A percentile compares a stretch with the other conserved stretches of the same genome.
Evolutionary conservation across 2,797 vertebrate genomes (phyloP).

Genomic region (Huso huso): DNA sequence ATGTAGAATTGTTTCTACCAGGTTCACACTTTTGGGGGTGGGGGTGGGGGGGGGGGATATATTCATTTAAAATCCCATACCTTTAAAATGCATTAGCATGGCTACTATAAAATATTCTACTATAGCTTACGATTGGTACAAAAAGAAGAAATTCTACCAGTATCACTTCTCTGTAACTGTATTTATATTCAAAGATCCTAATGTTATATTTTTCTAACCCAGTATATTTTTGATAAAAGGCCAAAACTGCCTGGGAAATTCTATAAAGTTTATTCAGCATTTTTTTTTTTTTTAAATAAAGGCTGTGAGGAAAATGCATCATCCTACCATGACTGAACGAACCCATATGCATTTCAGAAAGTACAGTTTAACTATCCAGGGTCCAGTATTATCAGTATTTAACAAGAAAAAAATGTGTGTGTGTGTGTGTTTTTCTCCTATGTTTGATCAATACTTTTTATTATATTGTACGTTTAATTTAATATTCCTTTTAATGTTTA

Average conservation of each 20-base stretch:
- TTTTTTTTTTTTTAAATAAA: conserved; percentile 7
- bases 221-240: conserved; percentile 47
- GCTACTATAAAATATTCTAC: no score
- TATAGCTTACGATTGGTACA: no score
- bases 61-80: no score
- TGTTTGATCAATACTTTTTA: no score
- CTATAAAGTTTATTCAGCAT: conserved; percentile 1
- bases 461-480: no score
- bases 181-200: conserved; percentile 60
- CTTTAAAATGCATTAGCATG: no score
- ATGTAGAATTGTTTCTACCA: not conserved
- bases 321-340: conserved; percentile 25
- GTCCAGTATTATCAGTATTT: conserved; percentile 68
- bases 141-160: conserved; percentile 10
- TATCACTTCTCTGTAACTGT: conserved; percentile 56
- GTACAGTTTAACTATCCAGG: conserved; percentile 50
- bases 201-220: conserved; percentile 62
- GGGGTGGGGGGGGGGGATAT: no score
- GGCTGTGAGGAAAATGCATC: conserved; percentile 19
- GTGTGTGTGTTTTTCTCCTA: not conserved
- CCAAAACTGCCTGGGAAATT: conserved; percentile 33
- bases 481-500: not conserved
- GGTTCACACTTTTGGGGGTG: no score
- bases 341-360: not conserved
- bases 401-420: conserved; percentile 39